Conservation (phyloP, 2,113 vertebrate genomes). For the Glaucomys volans region DNA sequence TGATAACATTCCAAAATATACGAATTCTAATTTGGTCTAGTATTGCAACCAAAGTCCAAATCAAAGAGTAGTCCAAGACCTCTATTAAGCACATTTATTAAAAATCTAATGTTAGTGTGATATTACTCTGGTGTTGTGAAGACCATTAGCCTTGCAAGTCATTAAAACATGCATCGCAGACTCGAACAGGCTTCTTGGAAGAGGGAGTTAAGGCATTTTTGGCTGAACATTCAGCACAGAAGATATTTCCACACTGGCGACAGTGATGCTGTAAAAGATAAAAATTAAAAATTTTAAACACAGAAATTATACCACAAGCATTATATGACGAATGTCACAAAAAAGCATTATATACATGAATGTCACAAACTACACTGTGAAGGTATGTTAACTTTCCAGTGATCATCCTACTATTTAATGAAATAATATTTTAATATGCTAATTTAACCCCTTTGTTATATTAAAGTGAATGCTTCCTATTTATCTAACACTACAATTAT, state of each 20-base stretch:
- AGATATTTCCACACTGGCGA: slow-evolving; percentile 99
- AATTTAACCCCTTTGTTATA: neutral
- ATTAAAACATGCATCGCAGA: slow-evolving; percentile 96
- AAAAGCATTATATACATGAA: neutral
- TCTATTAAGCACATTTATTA: slow-evolving; percentile 91
- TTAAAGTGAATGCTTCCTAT: neutral
- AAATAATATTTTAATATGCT: neutral
- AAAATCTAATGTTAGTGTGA: slow-evolving; percentile 86
- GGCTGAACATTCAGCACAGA: slow-evolving; percentile 96
- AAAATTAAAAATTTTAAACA: slow-evolving; percentile 65
- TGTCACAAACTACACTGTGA: neutral
- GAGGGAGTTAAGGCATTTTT: slow-evolving; percentile 97
- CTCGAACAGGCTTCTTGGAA: slow-evolving; percentile 98
- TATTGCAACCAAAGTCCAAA: slow-evolving; percentile 88
- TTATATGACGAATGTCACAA: neutral
- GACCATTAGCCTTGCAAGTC: slow-evolving; percentile 94
- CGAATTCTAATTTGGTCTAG: slow-evolving; percentile 86
- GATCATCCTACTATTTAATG: neutral
- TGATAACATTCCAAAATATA: slow-evolving; percentile 88
- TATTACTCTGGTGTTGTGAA: slow-evolving; percentile 69
- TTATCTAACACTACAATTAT: neutral
- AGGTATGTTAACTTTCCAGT: neutral
- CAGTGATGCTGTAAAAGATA: slow-evolving; percentile 94
- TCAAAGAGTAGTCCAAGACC: slow-evolving; percentile 87
- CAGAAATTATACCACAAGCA: slow-evolving; percentile 2